Percentiles rank a stretch among this genome's conserved stretches.
Evolutionary conservation across 2,113 vertebrate genomes (phyloP).

Genomic region (Prunella fulvescens): DNA sequence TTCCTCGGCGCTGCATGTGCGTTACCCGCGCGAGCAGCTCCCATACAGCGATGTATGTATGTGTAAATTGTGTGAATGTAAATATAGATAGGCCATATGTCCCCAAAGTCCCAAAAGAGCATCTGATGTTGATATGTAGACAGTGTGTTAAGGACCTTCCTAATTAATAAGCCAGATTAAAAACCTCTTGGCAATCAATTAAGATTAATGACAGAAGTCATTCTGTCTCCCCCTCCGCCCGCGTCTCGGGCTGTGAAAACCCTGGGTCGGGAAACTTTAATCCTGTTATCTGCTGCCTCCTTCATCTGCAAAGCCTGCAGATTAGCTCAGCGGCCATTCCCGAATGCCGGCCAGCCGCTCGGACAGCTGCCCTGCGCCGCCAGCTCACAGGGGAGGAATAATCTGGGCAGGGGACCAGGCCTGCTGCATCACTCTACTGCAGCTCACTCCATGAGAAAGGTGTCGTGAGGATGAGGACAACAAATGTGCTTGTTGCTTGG

Average conservation of each 20-base stretch:
- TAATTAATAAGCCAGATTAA: conserved; percentile 77
- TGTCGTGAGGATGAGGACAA: background rate
- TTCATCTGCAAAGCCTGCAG: conserved; percentile 73
- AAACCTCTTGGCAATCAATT: conserved; percentile 79
- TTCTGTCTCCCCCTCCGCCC: conserved; percentile 62
- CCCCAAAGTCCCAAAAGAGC: conserved; percentile 60
- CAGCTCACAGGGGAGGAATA: conserved; percentile 80
- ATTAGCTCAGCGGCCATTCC: conserved; percentile 82
- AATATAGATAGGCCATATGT: conserved; percentile 62
- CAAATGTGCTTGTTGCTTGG: background rate
- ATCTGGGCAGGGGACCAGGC: conserved; percentile 83
- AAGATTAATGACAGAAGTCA: conserved; percentile 78
- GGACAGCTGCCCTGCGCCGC: conserved; percentile 89
- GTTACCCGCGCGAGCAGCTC: background rate
- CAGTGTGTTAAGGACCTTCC: conserved; percentile 58
- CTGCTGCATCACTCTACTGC: conserved; percentile 57
- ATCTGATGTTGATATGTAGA: conserved; percentile 64
- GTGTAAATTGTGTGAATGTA: conserved; percentile 60
- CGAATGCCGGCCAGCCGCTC: conserved; percentile 82
- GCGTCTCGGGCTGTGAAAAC: conserved; percentile 65
- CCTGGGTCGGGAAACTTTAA: conserved; percentile 72
- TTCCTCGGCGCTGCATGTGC: background rate
- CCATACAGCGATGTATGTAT: conserved; percentile 2
- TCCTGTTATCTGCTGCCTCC: conserved; percentile 83
- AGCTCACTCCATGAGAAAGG: background rate